Evolutionary conservation across 2,797 vertebrate species (phyloP).

Genomic region (Lutjanus campechanus): DNA sequence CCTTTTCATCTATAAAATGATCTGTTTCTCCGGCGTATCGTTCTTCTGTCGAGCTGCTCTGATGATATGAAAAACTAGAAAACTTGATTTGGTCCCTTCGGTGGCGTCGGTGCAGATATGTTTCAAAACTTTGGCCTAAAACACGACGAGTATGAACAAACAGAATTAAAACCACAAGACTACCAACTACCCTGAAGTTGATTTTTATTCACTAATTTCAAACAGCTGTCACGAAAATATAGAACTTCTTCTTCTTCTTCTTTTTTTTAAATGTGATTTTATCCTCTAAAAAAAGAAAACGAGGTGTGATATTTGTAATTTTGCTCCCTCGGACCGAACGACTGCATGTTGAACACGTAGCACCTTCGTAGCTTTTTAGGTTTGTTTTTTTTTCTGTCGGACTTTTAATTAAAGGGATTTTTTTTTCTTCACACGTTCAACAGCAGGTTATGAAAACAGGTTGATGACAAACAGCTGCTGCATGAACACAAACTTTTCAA

Average conservation of each 20-base stretch:
- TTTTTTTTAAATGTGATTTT: conserved; percentile 31
- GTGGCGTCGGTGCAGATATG: conserved; percentile 29
- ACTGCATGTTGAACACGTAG: conserved; percentile 55
- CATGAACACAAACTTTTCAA: too few species aligned
- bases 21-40: background rate
- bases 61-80: conserved; percentile 57
- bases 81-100: conserved; percentile 74
- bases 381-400: background rate
- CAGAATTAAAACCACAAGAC: conserved; percentile 40
- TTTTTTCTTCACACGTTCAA: conserved; percentile 12
- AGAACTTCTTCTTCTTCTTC: background rate
- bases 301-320: conserved; percentile 32
- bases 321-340: conserved; percentile 32
- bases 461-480: conserved; percentile 52
- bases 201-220: conserved; percentile 17
- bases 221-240: conserved; percentile 41
- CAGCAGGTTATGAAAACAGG: conserved; percentile 19
- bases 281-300: conserved; percentile 7
- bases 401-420: conserved; percentile 71
- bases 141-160: conserved; percentile 42
- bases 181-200: conserved; percentile 37
- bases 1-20: conserved; percentile 35
- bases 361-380: conserved; percentile 35
- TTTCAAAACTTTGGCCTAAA: conserved; percentile 59
- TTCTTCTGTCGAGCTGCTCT: conserved; percentile 46